Evolutionary conservation across 1,140 invertebrate genomes (phyloP).

Genomic region (Philaenus spumarius): DNA sequence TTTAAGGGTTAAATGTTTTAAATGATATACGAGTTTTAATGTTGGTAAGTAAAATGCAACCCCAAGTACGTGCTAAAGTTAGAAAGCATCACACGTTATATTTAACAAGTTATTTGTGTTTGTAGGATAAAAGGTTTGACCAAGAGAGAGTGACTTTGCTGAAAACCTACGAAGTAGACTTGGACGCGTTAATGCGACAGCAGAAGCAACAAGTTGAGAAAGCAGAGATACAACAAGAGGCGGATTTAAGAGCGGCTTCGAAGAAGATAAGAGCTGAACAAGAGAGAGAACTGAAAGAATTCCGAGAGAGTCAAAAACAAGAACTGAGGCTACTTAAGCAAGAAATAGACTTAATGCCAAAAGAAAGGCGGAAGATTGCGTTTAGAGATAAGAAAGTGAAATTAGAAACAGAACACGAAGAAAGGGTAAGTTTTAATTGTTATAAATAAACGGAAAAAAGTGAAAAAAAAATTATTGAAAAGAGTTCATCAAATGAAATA

Average conservation of each 20-base stretch:
- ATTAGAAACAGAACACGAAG: slow-evolving; percentile 81
- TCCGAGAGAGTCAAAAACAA: slow-evolving; percentile 88
- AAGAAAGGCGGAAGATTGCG: slow-evolving; percentile 84
- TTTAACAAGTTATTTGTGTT: slow-evolving; percentile 3
- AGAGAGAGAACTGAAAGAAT: slow-evolving; percentile 87
- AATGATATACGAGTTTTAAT: no score
- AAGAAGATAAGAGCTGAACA: slow-evolving; percentile 86
- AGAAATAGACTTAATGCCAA: slow-evolving; percentile 88
- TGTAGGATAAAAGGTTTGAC: slow-evolving; percentile 70
- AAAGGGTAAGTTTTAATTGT: slow-evolving; percentile 48
- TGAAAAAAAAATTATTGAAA: no score
- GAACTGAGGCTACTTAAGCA: slow-evolving; percentile 90
- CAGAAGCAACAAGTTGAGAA: slow-evolving; percentile 91
- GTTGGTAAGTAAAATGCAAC: no score
- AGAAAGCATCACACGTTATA: neutral
- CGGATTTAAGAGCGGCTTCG: slow-evolving; percentile 74
- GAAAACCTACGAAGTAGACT: slow-evolving; percentile 82
- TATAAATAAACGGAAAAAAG: no score
- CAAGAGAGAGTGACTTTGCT: slow-evolving; percentile 69
- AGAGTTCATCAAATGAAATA: no score
- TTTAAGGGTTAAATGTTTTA: no score
- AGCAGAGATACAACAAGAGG: slow-evolving; percentile 85
- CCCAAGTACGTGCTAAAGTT: neutral
- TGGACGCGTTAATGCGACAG: slow-evolving; percentile 79
- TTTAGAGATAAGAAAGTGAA: slow-evolving; percentile 76